Base-by-base conservation (phyloP, 2,113 vertebrate species). In the Alectura lathami region DNA sequence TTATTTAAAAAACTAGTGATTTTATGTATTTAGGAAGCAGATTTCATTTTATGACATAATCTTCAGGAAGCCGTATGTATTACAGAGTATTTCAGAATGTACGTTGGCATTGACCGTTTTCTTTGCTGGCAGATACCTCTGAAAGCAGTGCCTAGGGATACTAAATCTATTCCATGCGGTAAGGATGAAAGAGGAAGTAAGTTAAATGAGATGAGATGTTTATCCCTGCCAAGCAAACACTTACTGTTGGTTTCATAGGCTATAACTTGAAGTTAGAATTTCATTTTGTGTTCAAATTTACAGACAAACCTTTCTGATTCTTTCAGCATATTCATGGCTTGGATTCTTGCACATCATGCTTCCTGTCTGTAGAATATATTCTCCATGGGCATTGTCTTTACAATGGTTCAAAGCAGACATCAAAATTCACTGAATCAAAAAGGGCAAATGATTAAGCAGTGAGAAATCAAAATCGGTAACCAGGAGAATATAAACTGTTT, bases 141-240 rank as follows among this genome's bases (percentile, higher is more conserved):
- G 64, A 60, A 69, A 57, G 9, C 22, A 47, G 24, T 17, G 21
- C 20, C 30, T 4, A 75, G 21, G 14, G 32, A 62, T 50, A 50
- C 13, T 78, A 48, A 76, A 42, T 38, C 30, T 76, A 8, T 16
- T 88, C 23, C 21, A 22, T 12, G 32, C 29, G 72, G n/a, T 21
- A 75, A 89, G 51, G 48, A 83, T 60, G 24, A 72, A 88, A 77
- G 34, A 29, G 9, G 50, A 68, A 23, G 12, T 30, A 64, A 3
- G 8, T 63, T 86, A 82, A 94, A 75, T 60, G 12, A 75, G 32
- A 53, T 40, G 34, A 89, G 48, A 79, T 76, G 22, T 54, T 91
- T 76, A 91, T 79, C 30, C 45, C 73, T 53, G 59, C 62, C 75
- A 85, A 91, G n/a, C 40, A 94, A 95, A 94, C 26, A 27, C 27